Evolutionary conservation across 2,888 invertebrate genomes (phyloP).

Genomic region (Rhynchonema sp.): DNA sequence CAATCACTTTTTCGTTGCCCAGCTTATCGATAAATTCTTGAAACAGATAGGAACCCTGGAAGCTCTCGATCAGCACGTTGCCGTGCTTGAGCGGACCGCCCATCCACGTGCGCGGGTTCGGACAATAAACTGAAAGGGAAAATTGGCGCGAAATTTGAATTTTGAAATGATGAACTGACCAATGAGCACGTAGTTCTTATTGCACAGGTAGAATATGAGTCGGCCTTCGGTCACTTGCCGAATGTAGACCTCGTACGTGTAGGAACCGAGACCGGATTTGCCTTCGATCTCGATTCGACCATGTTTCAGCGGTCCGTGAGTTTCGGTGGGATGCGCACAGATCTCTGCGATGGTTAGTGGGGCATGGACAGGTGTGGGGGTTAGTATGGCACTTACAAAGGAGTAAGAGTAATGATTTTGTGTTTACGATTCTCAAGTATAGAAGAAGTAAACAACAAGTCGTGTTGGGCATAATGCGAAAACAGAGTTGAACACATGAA

Average conservation of each 20-base stretch:
- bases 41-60: not conserved
- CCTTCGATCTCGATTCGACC: slow-evolving; percentile 31
- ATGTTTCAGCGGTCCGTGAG: slow-evolving; percentile 23
- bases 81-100: not conserved
- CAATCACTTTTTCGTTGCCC: slow-evolving; percentile 73
- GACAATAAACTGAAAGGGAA: not conserved
- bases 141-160: not conserved
- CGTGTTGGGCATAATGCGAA: no score
- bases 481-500: no score
- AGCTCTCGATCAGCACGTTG: not conserved
- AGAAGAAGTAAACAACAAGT: not conserved
- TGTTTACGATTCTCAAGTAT: no score
- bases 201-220: slow-evolving; percentile 25
- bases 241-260: slow-evolving; percentile 33
- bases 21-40: slow-evolving; percentile 23
- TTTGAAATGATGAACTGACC: slow-evolving; percentile 13
- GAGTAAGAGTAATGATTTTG: no score
- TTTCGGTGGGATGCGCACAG: slow-evolving; percentile 22
- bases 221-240: slow-evolving; percentile 19
- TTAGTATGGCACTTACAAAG: no score
- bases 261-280: slow-evolving; percentile 27
- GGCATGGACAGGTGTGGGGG: not conserved
- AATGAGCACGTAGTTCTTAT: slow-evolving; percentile 25
- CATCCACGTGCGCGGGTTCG: not conserved
- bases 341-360: slow-evolving; percentile 14